Conservation (phyloP, 2,113 vertebrate species). For the Ceyx melanurus region DNA sequence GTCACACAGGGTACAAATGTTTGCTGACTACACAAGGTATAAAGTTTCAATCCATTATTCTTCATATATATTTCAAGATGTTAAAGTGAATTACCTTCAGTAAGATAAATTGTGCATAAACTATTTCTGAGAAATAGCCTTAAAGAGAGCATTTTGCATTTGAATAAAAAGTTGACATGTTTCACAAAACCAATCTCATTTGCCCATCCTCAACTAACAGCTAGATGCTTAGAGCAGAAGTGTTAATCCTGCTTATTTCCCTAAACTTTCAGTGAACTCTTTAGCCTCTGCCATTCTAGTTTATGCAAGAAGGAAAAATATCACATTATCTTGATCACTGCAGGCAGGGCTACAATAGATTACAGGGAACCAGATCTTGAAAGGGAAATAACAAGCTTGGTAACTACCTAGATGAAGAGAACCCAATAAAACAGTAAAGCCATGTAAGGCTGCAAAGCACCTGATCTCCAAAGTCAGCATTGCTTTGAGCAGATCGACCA, state of each 20-base stretch:
- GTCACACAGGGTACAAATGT: background rate
- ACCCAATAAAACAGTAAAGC: background rate
- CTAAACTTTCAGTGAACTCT: background rate
- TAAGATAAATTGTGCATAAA: background rate
- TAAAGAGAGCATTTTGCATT: background rate
- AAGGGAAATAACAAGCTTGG: background rate
- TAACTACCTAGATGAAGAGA: background rate
- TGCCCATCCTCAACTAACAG: background rate
- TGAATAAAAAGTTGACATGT: background rate
- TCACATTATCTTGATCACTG: background rate
- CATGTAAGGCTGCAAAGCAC: background rate
- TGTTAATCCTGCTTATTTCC: background rate
- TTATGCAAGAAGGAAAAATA: background rate
- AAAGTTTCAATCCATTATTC: background rate
- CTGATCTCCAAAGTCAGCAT: background rate
- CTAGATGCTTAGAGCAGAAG: background rate
- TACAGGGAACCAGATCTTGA: background rate
- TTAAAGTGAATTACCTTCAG: background rate
- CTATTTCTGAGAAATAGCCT: background rate
- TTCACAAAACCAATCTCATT: background rate
- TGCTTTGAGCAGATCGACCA: background rate
- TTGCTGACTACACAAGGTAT: constrained; percentile 14
- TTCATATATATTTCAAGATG: background rate
- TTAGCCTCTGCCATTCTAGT: rapidly evolving
- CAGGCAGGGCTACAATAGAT: background rate